These are phyloP conservation scores for Podabrus alpinus DNA, from an alignment of 2,888 invertebrate species.

Conservation along the genomic window DNA sequence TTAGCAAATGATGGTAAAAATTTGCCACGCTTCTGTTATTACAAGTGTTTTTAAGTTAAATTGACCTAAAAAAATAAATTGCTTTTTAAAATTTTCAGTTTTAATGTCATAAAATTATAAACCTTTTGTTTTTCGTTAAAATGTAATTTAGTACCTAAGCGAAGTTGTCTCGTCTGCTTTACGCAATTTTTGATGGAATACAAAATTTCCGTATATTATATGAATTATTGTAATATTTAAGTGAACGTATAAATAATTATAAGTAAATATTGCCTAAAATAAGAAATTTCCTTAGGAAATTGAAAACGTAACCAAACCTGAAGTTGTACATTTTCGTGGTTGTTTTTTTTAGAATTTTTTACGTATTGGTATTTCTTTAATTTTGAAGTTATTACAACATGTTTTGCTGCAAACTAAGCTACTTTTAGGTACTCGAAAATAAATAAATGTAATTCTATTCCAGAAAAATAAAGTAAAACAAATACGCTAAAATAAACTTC, in stretches of 20 bases:
- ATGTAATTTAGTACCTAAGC: no score
- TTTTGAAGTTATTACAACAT: not conserved
- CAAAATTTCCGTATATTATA: not conserved
- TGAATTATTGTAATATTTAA: not conserved
- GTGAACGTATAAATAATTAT: not conserved
- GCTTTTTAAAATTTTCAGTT: not conserved
- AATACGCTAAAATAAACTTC: not conserved
- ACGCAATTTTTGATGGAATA: not conserved
- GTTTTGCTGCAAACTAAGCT: not conserved
- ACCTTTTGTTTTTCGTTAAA: not conserved
- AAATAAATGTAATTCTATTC: not conserved
- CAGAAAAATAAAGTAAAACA: not conserved
- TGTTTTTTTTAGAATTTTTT: not conserved
- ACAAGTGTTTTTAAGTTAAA: conserved; percentile 16
- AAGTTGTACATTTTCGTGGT: not conserved
- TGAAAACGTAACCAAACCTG: not conserved
- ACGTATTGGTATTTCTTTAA: not conserved
- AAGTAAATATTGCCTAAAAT: not conserved
- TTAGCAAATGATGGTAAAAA: conserved; percentile 21
- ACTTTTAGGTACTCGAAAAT: not conserved
- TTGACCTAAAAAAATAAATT: not conserved
- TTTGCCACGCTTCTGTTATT: conserved; percentile 21
- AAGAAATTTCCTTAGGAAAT: not conserved
- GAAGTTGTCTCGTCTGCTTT: not conserved
- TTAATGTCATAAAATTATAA: not conserved